These are phyloP conservation scores for Champsocephalus gunnari DNA, from an alignment of 2,797 vertebrate genomes.

Conservation along the genomic window DNA sequence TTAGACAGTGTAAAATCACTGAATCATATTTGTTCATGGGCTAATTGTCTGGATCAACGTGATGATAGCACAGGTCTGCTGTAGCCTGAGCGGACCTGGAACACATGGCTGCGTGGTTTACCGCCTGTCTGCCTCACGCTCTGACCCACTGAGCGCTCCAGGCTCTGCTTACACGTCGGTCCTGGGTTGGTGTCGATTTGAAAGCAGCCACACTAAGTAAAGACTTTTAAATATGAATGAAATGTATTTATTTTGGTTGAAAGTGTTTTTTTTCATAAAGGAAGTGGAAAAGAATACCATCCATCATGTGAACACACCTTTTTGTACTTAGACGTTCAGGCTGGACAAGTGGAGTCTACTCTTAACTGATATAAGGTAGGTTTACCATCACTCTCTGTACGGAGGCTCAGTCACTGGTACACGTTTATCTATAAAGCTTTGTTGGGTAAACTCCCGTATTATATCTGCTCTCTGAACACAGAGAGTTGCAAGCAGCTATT, in stretches of 20 bases:
- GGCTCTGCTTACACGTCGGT: conserved; percentile 1
- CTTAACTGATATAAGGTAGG: neutral
- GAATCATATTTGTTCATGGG: conserved; percentile 2
- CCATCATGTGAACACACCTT: conserved; percentile 9
- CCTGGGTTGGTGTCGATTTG: neutral
- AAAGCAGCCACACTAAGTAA: neutral
- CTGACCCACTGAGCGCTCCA: neutral
- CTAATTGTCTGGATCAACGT: conserved; percentile 18
- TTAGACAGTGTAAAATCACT: neutral
- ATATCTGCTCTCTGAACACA: too few species aligned
- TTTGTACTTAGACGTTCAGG: conserved; percentile 1
- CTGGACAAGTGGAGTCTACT: neutral
- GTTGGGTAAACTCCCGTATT: too few species aligned
- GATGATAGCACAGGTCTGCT: conserved; percentile 16
- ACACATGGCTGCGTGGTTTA: neutral
- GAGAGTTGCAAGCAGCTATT: too few species aligned
- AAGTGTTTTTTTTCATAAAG: neutral
- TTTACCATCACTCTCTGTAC: too few species aligned
- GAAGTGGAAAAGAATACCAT: neutral
- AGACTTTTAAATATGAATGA: neutral
- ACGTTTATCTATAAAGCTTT: too few species aligned
- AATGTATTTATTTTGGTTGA: neutral
- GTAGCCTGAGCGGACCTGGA: conserved; percentile 13
- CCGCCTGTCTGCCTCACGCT: neutral
- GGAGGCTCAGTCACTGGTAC: too few species aligned